These are phyloP conservation scores for Melanerpes formicivorus DNA, from an alignment of 2,113 vertebrate species.

Conservation along the genomic window DNA sequence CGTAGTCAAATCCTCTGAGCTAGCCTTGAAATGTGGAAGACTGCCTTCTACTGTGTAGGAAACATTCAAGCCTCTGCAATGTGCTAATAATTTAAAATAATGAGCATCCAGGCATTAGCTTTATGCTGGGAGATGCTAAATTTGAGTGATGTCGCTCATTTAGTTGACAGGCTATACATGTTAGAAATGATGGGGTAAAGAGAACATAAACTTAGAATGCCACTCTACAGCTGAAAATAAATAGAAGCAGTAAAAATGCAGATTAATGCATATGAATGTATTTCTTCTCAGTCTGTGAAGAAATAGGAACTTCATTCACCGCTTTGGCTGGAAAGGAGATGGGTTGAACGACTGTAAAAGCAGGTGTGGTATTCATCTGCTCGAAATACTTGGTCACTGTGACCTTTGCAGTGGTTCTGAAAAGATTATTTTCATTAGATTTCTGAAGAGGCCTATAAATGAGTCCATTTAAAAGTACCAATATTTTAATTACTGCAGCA, in stretches of 20 bases:
- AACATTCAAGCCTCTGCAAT: not conserved
- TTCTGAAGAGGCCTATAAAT: not conserved
- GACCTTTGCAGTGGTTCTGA: not conserved
- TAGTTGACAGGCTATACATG: not conserved
- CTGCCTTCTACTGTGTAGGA: not conserved
- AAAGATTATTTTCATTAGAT: not conserved
- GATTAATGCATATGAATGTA: not conserved
- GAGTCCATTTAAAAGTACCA: not conserved
- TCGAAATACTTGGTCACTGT: not conserved
- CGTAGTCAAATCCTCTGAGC: not conserved
- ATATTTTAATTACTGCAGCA: not conserved
- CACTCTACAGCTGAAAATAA: not conserved
- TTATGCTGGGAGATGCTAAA: not conserved
- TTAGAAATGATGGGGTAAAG: not conserved
- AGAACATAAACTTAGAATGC: not conserved
- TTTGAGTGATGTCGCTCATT: not conserved
- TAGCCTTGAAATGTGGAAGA: not conserved
- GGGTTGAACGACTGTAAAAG: not conserved
- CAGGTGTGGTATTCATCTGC: not conserved
- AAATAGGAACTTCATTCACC: not conserved
- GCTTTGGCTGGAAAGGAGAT: not conserved
- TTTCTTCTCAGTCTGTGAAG: not conserved
- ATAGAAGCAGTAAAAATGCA: not conserved
- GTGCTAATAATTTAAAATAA: not conserved
- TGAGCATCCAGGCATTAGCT: not conserved